A percentile compares a stretch with the other conserved stretches of the same genome.
Conservation (phyloP, 2,888 invertebrate genomes). For the Clivina fossor region DNA sequence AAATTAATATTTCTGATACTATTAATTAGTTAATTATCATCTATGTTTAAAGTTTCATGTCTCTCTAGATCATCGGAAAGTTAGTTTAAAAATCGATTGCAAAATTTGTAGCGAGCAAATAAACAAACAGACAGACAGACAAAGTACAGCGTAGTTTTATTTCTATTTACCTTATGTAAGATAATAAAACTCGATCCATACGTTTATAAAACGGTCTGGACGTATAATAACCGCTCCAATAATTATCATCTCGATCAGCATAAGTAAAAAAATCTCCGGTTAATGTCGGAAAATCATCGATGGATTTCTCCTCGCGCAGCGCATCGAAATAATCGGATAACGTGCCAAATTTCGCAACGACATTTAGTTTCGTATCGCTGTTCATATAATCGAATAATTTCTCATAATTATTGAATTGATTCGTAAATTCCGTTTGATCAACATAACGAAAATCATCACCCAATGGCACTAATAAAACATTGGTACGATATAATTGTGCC, state of each 20-base stretch:
- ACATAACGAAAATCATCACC: conserved; percentile 95
- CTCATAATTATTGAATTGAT: conserved; percentile 87
- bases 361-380: conserved; percentile 70
- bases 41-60: too few relatives aligned
- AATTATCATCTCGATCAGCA: conserved; percentile 90
- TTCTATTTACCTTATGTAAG: conserved; percentile 65
- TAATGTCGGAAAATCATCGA: conserved; percentile 72
- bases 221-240: conserved; percentile 96
- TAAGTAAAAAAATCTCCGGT: conserved; percentile 97
- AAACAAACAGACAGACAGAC: too few relatives aligned
- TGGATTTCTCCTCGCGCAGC: conserved; percentile 61
- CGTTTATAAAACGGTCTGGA: conserved; percentile 93
- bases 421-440: conserved; percentile 85
- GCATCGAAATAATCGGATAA: conserved; percentile 87
- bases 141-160: too few relatives aligned
- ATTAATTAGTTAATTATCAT: too few relatives aligned
- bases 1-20: too few relatives aligned
- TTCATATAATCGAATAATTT: conserved; percentile 89
- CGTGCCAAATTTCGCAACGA: conserved; percentile 88
- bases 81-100: too few relatives aligned
- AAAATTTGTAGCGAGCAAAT: too few relatives aligned
- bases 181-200: conserved; percentile 82
- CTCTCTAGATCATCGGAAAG: too few relatives aligned
- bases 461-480: conserved; percentile 81
- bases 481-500: conserved; percentile 82